These are phyloP conservation scores for Melangyna quadrimaculata DNA, from an alignment of 2,888 invertebrate species.

Conservation along the genomic window DNA sequence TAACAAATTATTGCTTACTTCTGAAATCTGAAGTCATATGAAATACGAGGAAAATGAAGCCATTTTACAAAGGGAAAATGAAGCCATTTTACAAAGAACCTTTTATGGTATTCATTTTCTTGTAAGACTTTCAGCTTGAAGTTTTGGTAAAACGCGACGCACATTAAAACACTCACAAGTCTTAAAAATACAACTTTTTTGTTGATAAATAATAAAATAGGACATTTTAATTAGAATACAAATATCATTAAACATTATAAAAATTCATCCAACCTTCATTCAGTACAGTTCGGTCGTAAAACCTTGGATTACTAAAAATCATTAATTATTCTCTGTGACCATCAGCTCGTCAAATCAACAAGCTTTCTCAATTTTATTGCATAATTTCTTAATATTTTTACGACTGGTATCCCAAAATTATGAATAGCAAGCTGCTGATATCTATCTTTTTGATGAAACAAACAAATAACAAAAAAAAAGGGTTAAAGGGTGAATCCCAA, in stretches of 20 bases:
- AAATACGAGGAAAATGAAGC: no score
- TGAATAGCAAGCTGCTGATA: constrained; percentile 23
- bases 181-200: neutral
- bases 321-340: constrained; percentile 65
- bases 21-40: no score
- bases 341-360: constrained; percentile 41
- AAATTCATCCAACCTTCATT: neutral
- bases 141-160: neutral
- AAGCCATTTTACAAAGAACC: no score
- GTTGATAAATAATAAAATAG: constrained; percentile 31
- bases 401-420: constrained; percentile 42
- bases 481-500: constrained; percentile 20
- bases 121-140: neutral
- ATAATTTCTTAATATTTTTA: constrained; percentile 57
- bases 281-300: constrained; percentile 36
- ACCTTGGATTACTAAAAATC: constrained; percentile 25
- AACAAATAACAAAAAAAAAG: constrained; percentile 12
- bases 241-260: constrained; percentile 1
- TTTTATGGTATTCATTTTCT: neutral
- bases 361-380: constrained; percentile 37
- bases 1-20: no score
- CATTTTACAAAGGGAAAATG: no score
- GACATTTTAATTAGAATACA: constrained; percentile 46
- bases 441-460: neutral
- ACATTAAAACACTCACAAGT: neutral